Evolutionary conservation across 35 echinoderm and acorn worm species (phyloP), one percentile per base, ranked within the genome.

Genomic region (Holothuria glaberrima): DNA sequence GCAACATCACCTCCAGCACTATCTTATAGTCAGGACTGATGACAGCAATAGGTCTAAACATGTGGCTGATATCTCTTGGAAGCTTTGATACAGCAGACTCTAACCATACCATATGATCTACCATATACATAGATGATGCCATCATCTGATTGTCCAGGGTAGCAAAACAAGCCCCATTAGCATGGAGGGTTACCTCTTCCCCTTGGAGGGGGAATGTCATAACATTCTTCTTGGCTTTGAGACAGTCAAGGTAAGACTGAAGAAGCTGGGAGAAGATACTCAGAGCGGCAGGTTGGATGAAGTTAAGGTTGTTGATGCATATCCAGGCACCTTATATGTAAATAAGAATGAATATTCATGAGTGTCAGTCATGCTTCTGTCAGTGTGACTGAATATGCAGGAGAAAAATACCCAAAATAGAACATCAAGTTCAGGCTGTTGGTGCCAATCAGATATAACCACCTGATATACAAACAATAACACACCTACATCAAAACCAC

Each of bases 241-340:
- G 88, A 21, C 86, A 76, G n/a, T 98, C 93, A 4, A 94, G 84
- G 75, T 73, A 92, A 4, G 68, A 89, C 46, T 92, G 93, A 17
- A 98, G 71, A 27, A 98, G 91, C 82, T 98, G 90, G 30, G 90
- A 69, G 87, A 89, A 94, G 58, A 94, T 86, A 62, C 96, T 98
- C 62, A 98, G 90, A 21, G 84, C 96, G 58, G 90, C 80, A 41
- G 90, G 80, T 86, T 57, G 68, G 75, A 98, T 94, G 90, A 91
- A 52, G 68, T 86, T 92, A 6, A 98, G 76, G 80, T 98, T 98
- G 88, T 94, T 98, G 82, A 98, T 89, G 58, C 96, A 98, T 18
- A 98, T 91, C 96, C 96, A 98, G n/a, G 86, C 80, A 72, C 96
- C 96, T 98, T 28, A 87, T 19, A 9, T 30, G 30, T 32, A 68